phyloP scores from a whole-genome alignment of 2,797 vertebrate genomes.

The Xiphophorus birchmanni region DNA sequence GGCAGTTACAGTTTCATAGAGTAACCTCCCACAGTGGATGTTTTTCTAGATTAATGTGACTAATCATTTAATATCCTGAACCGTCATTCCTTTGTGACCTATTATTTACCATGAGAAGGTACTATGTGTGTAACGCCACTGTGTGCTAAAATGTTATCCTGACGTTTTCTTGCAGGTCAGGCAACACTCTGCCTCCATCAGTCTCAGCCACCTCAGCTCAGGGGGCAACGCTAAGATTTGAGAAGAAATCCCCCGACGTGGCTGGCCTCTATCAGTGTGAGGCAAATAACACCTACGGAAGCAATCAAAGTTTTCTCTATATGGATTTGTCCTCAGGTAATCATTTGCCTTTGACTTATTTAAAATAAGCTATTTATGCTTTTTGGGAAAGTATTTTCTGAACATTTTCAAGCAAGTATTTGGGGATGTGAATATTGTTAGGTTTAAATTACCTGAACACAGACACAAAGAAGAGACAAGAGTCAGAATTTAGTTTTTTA shows the following conservation, averaged over 20 bases:
- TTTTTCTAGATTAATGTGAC: not conserved
- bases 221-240: constrained; percentile 34
- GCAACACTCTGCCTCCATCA: not conserved
- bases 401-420: not conserved
- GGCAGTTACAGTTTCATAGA: not conserved
- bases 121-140: not conserved
- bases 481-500: no score
- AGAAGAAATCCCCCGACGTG: constrained; percentile 18
- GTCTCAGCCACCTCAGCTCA: constrained; percentile 2
- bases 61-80: not conserved
- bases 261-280: constrained; percentile 63
- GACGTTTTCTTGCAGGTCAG: constrained; percentile 30
- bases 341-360: not conserved
- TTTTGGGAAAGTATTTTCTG: not conserved
- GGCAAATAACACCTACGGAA: constrained; percentile 53
- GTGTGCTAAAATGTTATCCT: no score
- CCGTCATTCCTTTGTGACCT: not conserved
- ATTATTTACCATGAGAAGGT: not conserved
- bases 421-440: not conserved
- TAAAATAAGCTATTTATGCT: not conserved
- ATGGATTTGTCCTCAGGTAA: constrained; percentile 1
- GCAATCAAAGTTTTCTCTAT: constrained; percentile 1
- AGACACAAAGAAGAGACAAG: no score
- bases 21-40: not conserved
- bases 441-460: no score